These are phyloP conservation scores for Drosophila niveifrons DNA, from an alignment of 2,888 invertebrate species.

Conservation along the genomic window DNA sequence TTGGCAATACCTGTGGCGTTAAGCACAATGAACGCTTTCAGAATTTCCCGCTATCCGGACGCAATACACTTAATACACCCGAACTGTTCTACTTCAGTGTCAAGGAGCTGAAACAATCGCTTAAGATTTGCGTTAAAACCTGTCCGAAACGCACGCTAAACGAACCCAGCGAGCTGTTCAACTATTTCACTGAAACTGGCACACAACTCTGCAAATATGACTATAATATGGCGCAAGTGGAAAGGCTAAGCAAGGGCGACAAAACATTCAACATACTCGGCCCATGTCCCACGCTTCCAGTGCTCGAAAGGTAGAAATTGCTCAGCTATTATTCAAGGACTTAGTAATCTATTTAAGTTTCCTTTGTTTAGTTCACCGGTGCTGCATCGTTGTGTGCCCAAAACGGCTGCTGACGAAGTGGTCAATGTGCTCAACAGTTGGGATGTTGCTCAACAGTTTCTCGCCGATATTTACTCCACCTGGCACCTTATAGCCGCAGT, in stretches of 20 bases:
- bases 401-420: conserved; percentile 88
- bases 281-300: conserved; percentile 92
- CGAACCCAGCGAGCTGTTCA: conserved; percentile 89
- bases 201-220: conserved; percentile 92
- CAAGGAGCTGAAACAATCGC: conserved; percentile 90
- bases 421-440: conserved; percentile 93
- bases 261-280: conserved; percentile 87
- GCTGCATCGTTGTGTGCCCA: conserved; percentile 95
- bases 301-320: conserved; percentile 88
- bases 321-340: neutral
- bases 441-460: conserved; percentile 94
- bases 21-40: conserved; percentile 91
- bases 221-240: conserved; percentile 87
- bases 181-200: conserved; percentile 90
- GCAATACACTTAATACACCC: conserved; percentile 91
- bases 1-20: conserved; percentile 97
- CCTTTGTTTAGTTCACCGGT: conserved; percentile 88
- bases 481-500: conserved; percentile 94
- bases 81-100: conserved; percentile 94
- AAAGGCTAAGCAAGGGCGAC: conserved; percentile 82
- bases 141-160: conserved; percentile 91
- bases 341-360: neutral
- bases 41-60: conserved; percentile 91
- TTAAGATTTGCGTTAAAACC: conserved; percentile 95
- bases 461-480: conserved; percentile 94